These are phyloP conservation scores for Parochlus steinenii DNA, from an alignment of 2,888 invertebrate genomes.

Conservation along the genomic window DNA sequence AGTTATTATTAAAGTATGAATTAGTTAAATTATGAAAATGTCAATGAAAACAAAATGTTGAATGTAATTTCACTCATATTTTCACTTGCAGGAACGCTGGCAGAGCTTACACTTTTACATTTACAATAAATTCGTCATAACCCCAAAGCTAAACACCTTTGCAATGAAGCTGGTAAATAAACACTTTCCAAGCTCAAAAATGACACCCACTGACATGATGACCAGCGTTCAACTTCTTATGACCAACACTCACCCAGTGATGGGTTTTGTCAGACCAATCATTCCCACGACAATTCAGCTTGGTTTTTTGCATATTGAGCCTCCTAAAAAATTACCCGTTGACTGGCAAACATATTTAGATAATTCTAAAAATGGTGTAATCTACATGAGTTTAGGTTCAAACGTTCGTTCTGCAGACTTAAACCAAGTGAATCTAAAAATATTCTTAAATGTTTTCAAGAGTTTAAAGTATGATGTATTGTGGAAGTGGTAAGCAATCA, in stretches of 20 bases:
- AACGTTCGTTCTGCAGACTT: conserved; percentile 19
- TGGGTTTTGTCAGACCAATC: conserved; percentile 6
- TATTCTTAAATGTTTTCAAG: conserved; percentile 22
- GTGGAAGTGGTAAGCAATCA: no score
- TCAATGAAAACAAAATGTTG: not conserved
- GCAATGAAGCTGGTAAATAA: not conserved
- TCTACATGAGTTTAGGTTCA: conserved; percentile 12
- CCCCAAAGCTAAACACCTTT: no score
- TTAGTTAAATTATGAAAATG: not conserved
- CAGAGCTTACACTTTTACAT: not conserved
- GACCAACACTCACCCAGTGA: conserved; percentile 6
- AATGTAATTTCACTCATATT: not conserved
- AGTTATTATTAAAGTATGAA: no score
- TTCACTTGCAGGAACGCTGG: not conserved
- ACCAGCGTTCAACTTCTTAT: not conserved
- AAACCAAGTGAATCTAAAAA: conserved; percentile 19
- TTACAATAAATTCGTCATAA: not conserved
- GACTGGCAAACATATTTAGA: conserved; percentile 9
- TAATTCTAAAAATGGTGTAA: conserved; percentile 8
- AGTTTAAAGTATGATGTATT: conserved; percentile 25
- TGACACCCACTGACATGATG: no score
- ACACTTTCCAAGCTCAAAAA: not conserved
- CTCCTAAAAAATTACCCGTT: conserved; percentile 3
- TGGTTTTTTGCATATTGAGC: conserved; percentile 8
- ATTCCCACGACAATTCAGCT: conserved; percentile 9